Evolutionary conservation across 2,888 invertebrate genomes (phyloP), one percentile per base, ranked within the genome.

Genomic region (Orthonevra nobilis): DNA sequence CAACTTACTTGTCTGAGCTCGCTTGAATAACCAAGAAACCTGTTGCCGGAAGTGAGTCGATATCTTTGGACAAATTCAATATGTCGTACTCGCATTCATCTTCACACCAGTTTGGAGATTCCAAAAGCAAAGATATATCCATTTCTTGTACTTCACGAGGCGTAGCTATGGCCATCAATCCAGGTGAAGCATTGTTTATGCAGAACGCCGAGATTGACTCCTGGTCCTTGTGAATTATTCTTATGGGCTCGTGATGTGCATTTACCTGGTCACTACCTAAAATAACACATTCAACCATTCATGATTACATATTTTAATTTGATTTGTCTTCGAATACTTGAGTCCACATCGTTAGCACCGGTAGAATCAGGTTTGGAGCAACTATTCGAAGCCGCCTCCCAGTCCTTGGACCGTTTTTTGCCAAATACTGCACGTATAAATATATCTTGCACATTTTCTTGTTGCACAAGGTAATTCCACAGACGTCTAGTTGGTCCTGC

Each of bases 201-300:
- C 98, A 98, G 91, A 99, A 99, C 26, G 99, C 96, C 58, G 97
- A 94, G 83, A 99, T 98, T 64, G 97, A 96, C 89, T 99, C 99
- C 89, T 98, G 98, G 86, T 99, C 99, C 89, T 99, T 98, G 89
- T 99, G 99, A 83, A 99, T 97, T 83, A 99, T 97, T 83, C 98
- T 92, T 72, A 97, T 96, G 6, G 97, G 96, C 85, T 96, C 96
- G 69, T 92, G 91, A 69, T 82, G 81, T 36, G 61, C 28, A 50
- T 48, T 69, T 6, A 81, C 34, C 69, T 82, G 81, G 44, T 83
- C 83, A 30, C 72, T 81, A 44, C 64, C 83, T 83, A 14, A 2
- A 56, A 30, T 20, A 0, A 4, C 1, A 30, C n/a, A n/a, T n/a
- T 23, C 1, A 40, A 28, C 12, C 3, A 4, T n/a, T 3, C n/a